Evolutionary conservation across 2,113 vertebrate species (phyloP).

Genomic region (Capreolus pygargus): DNA sequence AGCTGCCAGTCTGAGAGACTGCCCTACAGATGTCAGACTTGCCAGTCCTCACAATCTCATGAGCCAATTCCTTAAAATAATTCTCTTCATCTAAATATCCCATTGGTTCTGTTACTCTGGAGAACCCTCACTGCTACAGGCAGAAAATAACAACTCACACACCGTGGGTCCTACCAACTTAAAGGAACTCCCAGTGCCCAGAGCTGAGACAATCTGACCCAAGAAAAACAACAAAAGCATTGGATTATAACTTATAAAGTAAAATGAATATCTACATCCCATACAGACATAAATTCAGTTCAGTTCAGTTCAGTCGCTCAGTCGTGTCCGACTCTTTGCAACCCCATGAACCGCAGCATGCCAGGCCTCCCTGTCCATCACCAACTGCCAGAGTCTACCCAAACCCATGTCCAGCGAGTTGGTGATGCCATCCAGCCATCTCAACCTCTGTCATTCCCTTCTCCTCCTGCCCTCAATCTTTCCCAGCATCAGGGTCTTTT

Average conservation of each 20-base stretch:
- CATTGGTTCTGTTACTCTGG: not conserved
- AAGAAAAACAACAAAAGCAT: not conserved
- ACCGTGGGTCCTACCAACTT: not conserved
- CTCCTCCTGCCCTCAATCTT: not conserved
- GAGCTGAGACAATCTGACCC: not conserved
- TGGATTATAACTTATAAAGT: not conserved
- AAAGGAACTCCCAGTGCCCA: not conserved
- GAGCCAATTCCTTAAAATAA: not conserved
- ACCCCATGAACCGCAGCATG: not conserved
- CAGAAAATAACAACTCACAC: not conserved
- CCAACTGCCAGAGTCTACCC: not conserved
- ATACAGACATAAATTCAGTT: not conserved
- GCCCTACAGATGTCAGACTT: not conserved
- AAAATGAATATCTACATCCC: not conserved
- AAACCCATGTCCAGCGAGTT: not conserved
- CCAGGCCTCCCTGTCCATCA: not conserved
- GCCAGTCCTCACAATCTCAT: accelerated
- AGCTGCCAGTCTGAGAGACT: not conserved
- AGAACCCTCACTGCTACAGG: not conserved
- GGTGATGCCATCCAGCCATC: not conserved
- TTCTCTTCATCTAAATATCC: not conserved
- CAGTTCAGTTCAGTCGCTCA: not conserved
- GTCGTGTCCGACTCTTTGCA: not conserved
- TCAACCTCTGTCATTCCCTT: not conserved
- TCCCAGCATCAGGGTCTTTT: not conserved